These are phyloP conservation scores for Oscheius sp. DNA, from an alignment of 2,888 invertebrate genomes.

Conservation along the genomic window DNA sequence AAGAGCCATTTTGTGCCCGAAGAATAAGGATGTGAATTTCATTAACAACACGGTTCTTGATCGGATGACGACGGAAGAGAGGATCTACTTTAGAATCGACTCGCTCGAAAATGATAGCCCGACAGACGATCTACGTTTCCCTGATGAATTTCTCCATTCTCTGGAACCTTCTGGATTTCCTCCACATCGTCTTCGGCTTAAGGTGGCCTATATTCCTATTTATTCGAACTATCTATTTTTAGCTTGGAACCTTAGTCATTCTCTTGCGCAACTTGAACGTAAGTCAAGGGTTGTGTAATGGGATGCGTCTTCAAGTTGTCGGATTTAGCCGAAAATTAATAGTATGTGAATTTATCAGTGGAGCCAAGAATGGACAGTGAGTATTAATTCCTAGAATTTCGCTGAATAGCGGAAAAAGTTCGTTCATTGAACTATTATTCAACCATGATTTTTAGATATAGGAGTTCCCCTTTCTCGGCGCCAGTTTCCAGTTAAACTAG, in stretches of 20 bases:
- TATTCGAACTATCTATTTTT: background rate
- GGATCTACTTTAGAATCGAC: background rate
- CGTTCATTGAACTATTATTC: no score
- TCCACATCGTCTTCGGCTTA: constrained; percentile 18
- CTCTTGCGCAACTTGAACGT: no score
- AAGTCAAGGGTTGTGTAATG: no score
- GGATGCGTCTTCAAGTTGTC: no score
- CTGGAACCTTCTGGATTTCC: constrained; percentile 31
- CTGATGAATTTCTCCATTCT: background rate
- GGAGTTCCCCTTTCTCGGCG: background rate
- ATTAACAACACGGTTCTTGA: constrained; percentile 28
- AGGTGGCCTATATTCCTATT: constrained; percentile 30
- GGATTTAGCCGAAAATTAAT: no score
- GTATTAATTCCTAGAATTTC: constrained; percentile 11
- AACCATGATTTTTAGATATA: background rate
- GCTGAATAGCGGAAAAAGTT: background rate
- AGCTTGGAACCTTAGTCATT: constrained; percentile 5
- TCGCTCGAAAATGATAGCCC: background rate
- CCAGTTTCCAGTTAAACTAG: constrained; percentile 33
- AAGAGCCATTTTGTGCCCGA: constrained; percentile 27
- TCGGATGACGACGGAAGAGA: constrained; percentile 2
- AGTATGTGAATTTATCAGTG: constrained; percentile 10
- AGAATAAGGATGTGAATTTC: constrained; percentile 19
- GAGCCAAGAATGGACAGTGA: background rate
- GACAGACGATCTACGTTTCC: background rate